These are phyloP conservation scores for Ooceraea biroi DNA, from an alignment of 1,140 invertebrate genomes.

Conservation along the genomic window DNA sequence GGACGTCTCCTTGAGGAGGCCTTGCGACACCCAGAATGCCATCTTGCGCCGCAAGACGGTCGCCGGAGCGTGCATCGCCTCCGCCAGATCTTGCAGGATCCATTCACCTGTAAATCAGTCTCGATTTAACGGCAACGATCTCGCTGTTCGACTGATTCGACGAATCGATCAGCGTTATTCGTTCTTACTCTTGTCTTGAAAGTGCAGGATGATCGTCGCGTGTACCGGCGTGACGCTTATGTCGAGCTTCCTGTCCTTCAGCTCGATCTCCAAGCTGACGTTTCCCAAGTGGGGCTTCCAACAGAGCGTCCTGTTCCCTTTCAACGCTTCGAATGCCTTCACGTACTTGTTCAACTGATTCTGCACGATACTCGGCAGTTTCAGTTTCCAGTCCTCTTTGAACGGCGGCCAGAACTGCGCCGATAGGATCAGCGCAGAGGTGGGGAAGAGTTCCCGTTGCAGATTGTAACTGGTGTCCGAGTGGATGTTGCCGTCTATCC, in stretches of 20 bases:
- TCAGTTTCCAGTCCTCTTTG: constrained; percentile 95
- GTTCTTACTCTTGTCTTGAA: constrained; percentile 93
- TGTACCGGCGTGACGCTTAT: constrained; percentile 96
- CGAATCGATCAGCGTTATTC: constrained; percentile 5
- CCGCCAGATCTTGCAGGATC: constrained; percentile 94
- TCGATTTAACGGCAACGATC: not conserved
- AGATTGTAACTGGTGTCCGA: constrained; percentile 89
- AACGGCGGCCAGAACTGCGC: constrained; percentile 99
- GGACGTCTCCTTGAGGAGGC: constrained; percentile 92
- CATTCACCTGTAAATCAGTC: constrained; percentile 88
- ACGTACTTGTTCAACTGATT: constrained; percentile 95
- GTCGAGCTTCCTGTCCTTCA: constrained; percentile 93
- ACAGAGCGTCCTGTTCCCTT: constrained; percentile 96
- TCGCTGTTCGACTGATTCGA: not conserved
- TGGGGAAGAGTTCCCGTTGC: constrained; percentile 88
- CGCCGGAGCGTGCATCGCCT: constrained; percentile 93
- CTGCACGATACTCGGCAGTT: constrained; percentile 93
- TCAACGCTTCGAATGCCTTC: constrained; percentile 96
- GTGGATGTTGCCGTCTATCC: constrained; percentile 95
- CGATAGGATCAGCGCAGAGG: constrained; percentile 96
- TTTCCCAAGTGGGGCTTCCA: constrained; percentile 98
- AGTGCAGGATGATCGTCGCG: constrained; percentile 97
- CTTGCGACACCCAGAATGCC: constrained; percentile 96
- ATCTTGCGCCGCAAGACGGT: constrained; percentile 94
- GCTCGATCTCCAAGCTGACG: constrained; percentile 96